Conservation (phyloP, 2,797 vertebrate species). For the Bovichtus variegatus region DNA sequence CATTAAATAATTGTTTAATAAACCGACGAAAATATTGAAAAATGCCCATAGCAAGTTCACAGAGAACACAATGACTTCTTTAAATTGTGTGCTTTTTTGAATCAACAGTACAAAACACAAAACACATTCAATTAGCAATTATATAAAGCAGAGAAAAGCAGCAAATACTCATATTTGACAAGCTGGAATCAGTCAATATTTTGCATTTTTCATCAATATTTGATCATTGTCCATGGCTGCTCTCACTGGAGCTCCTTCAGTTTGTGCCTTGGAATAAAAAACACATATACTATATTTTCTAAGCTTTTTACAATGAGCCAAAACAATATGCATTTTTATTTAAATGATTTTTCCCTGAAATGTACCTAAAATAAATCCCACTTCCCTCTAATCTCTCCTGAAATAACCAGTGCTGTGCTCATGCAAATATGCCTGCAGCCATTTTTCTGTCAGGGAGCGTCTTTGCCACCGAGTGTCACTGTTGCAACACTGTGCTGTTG, state of each 20-base stretch:
- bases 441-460: constrained; percentile 29
- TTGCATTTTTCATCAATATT: background rate
- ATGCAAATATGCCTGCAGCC: constrained; percentile 34
- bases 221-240: background rate
- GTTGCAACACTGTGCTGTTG: constrained; percentile 68
- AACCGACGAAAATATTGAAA: background rate
- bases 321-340: background rate
- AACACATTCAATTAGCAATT: background rate
- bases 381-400: background rate
- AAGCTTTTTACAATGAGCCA: background rate
- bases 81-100: background rate
- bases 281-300: background rate
- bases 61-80: background rate
- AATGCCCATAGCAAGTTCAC: background rate
- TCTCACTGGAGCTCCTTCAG: background rate
- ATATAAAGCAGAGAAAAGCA: background rate
- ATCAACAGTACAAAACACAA: background rate
- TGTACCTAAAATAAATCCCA: background rate
- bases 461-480: constrained; percentile 80
- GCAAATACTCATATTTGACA: background rate
- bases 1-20: background rate
- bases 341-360: background rate
- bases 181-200: too few relatives aligned
- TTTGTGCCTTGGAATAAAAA: constrained; percentile 1
- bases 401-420: background rate